Evolutionary conservation across 2,888 invertebrate species (phyloP).

Genomic region (Drosophila phalerata): DNA sequence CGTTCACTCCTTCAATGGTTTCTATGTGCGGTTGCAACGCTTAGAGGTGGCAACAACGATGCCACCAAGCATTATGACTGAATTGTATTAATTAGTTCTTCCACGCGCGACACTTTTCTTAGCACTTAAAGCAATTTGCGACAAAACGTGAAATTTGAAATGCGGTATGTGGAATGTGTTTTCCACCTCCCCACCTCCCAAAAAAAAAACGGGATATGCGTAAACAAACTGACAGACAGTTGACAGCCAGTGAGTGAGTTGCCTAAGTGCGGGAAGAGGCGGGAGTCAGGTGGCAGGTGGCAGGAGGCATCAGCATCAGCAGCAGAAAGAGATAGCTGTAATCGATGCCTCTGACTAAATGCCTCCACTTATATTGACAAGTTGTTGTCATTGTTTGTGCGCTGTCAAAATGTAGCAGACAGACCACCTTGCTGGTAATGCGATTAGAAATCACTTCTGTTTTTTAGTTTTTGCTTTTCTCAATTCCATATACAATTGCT

Average conservation of each 20-base stretch:
- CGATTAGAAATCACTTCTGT: slow-evolving; percentile 29
- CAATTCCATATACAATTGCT: slow-evolving; percentile 39
- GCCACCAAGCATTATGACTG: slow-evolving; percentile 2
- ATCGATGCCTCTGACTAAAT: slow-evolving; percentile 41
- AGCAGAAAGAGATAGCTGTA: slow-evolving; percentile 18
- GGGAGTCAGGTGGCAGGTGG: not conserved
- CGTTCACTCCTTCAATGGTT: not conserved
- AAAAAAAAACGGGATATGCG: slow-evolving; percentile 24
- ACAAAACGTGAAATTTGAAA: slow-evolving; percentile 33
- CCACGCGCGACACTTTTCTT: slow-evolving; percentile 54
- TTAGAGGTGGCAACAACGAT: slow-evolving; percentile 14
- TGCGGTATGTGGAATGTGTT: slow-evolving; percentile 1
- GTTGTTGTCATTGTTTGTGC: slow-evolving; percentile 17
- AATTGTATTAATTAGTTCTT: slow-evolving; percentile 68
- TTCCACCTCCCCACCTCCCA: not conserved
- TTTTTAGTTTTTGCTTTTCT: not conserved
- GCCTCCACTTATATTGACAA: slow-evolving; percentile 19
- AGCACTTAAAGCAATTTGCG: slow-evolving; percentile 76
- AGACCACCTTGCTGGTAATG: slow-evolving; percentile 38
- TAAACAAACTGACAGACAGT: slow-evolving; percentile 65
- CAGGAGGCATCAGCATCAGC: not conserved
- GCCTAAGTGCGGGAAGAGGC: slow-evolving; percentile 9
- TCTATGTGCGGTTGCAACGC: slow-evolving; percentile 1
- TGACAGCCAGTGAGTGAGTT: slow-evolving; percentile 47
- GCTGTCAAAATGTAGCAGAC: slow-evolving; percentile 31